Evolutionary conservation across 2,797 vertebrate species (phyloP).

Genomic region (Megalops cyprinoides): DNA sequence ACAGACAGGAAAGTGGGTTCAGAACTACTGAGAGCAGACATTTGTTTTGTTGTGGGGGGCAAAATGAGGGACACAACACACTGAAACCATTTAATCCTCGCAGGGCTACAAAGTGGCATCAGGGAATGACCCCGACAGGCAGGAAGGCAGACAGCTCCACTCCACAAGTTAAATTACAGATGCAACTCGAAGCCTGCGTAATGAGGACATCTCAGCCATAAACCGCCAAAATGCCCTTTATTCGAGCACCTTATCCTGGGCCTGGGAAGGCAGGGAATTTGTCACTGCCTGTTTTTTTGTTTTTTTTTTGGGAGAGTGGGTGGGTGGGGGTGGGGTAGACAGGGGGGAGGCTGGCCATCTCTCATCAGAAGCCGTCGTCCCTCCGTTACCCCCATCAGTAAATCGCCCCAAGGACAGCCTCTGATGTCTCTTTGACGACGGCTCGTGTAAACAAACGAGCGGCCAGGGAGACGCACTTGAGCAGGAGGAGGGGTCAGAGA

Average conservation of each 20-base stretch:
- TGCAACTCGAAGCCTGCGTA: constrained; percentile 37
- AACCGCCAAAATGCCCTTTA: constrained; percentile 35
- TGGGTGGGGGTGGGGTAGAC: background rate
- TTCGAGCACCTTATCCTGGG: constrained; percentile 4
- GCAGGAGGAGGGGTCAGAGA: background rate
- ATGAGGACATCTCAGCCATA: constrained; percentile 29
- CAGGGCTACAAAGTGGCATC: background rate
- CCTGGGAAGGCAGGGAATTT: background rate
- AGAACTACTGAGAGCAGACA: background rate
- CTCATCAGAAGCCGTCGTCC: background rate
- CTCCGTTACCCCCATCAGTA: background rate
- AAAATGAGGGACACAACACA: background rate
- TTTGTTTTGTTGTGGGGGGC: background rate
- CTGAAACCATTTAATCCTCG: background rate
- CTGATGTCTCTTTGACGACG: constrained; percentile 26
- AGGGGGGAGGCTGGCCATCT: background rate
- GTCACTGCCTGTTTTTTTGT: background rate
- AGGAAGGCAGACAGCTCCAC: background rate
- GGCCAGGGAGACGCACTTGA: background rate
- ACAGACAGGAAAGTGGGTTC: background rate
- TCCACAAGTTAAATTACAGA: constrained; percentile 40
- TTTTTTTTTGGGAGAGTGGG: too few relatives aligned
- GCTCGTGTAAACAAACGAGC: constrained; percentile 24
- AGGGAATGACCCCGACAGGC: background rate
- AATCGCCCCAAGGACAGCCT: constrained; percentile 19